Base-by-base conservation (phyloP, 2,113 vertebrate species). In the Eira barbara region DNA sequence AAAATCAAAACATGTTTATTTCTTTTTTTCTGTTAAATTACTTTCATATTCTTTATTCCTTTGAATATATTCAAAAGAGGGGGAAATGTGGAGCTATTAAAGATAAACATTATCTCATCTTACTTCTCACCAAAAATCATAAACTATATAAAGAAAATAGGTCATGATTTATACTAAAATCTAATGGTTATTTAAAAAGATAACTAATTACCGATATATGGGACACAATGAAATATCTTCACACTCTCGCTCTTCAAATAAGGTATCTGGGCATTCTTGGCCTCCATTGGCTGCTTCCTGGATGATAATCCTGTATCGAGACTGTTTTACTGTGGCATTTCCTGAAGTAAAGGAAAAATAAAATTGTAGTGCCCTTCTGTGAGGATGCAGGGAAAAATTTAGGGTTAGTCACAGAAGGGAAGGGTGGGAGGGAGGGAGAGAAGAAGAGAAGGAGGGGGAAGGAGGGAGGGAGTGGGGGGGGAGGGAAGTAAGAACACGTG, bases 221-320 rank as follows among this genome's bases (percentile, higher is more conserved):
- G 99, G 99, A 97, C 99, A 99, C 59, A 98, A 13, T 42, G 99
- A 98, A 94, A 98, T 94, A 85, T 99, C 98, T 98, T 99, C 99
- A 98, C 99, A 99, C 69, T 99, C 99, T 96, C 99, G 99, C 97
- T 99, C 99, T 96, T 99, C 99, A 96, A 99, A 99, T 93, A 99
- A 98, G 2, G 99, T 99, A 98, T 99, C 99, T 0, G 99, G 99
- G 95, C 99, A 99, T 25, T 99, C 99, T 69, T 99, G 99, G 89
- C 99, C 99, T 95, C 99, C 99, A 81, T 98, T 99, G 89, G 99
- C 98, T 97, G 99, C 96, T 94, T 98, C 99, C 98, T 99, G 99
- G 97, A 99, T 57, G 49, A 99, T 98, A 97, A 99, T 99, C 97
- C 99, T 99, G 91, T 99, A 99, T 67, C 99, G 98, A 76, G 99